phyloP scores from a whole-genome alignment of 2,113 vertebrate genomes.

The Notothenia coriiceps region DNA sequence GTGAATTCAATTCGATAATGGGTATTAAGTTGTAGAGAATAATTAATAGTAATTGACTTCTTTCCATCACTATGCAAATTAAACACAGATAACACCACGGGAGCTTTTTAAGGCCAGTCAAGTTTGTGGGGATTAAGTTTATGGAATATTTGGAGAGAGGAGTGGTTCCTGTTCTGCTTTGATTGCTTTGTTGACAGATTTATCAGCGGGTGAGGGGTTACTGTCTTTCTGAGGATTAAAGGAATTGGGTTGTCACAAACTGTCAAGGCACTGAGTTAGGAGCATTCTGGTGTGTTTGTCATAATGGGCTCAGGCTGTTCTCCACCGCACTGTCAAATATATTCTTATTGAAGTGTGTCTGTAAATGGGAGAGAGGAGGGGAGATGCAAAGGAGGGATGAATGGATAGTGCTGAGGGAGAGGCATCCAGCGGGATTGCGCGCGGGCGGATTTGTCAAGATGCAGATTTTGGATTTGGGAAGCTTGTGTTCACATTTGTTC shows the following conservation, averaged over 20 bases:
- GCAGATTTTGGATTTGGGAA: conserved; percentile 44
- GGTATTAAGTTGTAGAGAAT: conserved; percentile 85
- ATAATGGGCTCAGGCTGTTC: conserved; percentile 64
- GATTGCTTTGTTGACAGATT: conserved; percentile 82
- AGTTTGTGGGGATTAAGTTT: conserved; percentile 79
- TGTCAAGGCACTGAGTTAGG: conserved; percentile 66
- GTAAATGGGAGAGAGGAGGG: conserved; percentile 17
- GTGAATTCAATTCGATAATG: conserved; percentile 84
- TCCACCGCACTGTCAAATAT: conserved; percentile 40
- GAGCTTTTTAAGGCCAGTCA: conserved; percentile 79
- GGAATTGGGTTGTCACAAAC: conserved; percentile 79
- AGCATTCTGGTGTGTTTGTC: conserved; percentile 68
- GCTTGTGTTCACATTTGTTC: conserved; percentile 16
- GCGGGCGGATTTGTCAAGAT: conserved; percentile 48
- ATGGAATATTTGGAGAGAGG: conserved; percentile 62
- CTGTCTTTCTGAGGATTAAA: conserved; percentile 75
- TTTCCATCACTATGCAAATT: conserved; percentile 84
- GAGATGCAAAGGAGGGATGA: neutral
- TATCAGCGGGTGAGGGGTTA: conserved; percentile 73
- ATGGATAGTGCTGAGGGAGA: conserved; percentile 45
- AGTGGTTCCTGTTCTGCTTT: conserved; percentile 68
- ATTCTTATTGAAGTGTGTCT: conserved; percentile 42
- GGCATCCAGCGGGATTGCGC: conserved; percentile 33
- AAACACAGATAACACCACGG: conserved; percentile 78
- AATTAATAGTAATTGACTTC: conserved; percentile 85